Conservation (phyloP, 2,888 invertebrate species). For the Slavum lentiscoides region DNA sequence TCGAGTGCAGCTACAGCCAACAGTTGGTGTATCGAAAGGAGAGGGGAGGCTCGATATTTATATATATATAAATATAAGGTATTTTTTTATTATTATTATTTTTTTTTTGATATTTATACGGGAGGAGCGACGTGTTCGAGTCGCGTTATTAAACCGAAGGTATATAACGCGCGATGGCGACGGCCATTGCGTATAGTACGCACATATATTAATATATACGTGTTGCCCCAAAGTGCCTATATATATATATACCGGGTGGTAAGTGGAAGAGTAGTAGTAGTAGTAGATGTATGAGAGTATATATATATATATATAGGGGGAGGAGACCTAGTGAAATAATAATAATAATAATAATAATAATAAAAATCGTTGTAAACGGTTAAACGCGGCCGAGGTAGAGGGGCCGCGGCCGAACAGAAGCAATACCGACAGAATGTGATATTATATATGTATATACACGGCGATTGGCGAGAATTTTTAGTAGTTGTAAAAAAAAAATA, state of each 20-base stretch:
- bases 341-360: conserved; percentile 8
- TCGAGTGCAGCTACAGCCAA: too few species aligned
- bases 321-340: conserved; percentile 29
- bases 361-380: conserved; percentile 28
- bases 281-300: too few species aligned
- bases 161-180: conserved; percentile 36
- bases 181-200: conserved; percentile 38
- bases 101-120: not conserved
- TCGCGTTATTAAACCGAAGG: not conserved
- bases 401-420: conserved; percentile 30
- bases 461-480: conserved; percentile 44
- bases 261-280: not conserved
- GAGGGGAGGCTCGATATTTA: not conserved
- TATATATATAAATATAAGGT: not conserved
- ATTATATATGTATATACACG: not conserved
- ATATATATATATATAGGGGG: not conserved
- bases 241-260: not conserved
- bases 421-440: conserved; percentile 9
- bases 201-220: not conserved
- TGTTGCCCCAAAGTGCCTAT: conserved; percentile 16
- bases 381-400: not conserved
- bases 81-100: too few species aligned
- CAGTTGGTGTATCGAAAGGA: too few species aligned
- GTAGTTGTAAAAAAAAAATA: conserved; percentile 30
- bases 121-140: conserved; percentile 13